These are phyloP conservation scores for Burhinus oedicnemus DNA, from an alignment of 2,113 vertebrate species.

Conservation along the genomic window DNA sequence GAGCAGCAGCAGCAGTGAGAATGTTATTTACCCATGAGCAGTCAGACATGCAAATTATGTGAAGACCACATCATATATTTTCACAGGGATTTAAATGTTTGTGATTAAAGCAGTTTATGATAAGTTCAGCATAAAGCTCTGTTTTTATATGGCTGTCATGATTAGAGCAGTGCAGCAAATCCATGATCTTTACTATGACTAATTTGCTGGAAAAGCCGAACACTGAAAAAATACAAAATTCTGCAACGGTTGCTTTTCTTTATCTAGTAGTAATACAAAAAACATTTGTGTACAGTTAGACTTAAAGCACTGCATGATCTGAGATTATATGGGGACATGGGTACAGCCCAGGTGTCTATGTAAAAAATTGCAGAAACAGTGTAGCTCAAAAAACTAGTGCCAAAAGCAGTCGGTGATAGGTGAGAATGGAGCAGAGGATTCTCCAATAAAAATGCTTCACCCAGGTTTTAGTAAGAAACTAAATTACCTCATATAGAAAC, in stretches of 20 bases:
- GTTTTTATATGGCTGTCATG: background rate
- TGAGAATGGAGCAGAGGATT: background rate
- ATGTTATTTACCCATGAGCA: background rate
- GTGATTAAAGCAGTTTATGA: background rate
- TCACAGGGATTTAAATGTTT: background rate
- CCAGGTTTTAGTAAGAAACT: background rate
- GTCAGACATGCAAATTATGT: background rate
- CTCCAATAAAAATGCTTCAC: background rate
- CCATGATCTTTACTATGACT: background rate
- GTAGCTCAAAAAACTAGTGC: background rate
- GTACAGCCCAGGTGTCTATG: background rate
- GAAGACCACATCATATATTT: background rate
- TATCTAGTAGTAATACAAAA: background rate
- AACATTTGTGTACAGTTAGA: background rate
- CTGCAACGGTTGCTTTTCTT: background rate
- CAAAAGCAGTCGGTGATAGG: background rate
- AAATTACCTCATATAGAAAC: background rate
- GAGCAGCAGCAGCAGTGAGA: background rate
- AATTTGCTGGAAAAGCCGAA: background rate
- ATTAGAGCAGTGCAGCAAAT: background rate
- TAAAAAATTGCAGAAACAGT: background rate
- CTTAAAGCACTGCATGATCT: background rate
- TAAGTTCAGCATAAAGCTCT: background rate
- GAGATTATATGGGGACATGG: background rate
- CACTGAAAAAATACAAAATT: background rate